Percentiles rank a stretch among this genome's conserved stretches.
phyloP scores from a whole-genome alignment of 1,140 invertebrate genomes.

The Acromyrmex charruanus region DNA sequence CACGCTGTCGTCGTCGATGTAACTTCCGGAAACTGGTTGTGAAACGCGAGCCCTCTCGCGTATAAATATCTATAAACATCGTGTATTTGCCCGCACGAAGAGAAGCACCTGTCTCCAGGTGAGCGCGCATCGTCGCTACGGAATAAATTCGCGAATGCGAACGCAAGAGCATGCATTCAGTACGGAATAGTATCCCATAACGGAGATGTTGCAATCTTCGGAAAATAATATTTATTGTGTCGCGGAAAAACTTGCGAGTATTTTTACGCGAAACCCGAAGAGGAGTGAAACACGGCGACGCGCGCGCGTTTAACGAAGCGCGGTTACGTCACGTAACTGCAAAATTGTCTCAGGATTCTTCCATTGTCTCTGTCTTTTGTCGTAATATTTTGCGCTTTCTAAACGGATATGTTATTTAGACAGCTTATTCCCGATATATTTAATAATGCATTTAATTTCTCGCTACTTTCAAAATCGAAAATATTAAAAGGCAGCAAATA shows the following conservation, averaged over 20 bases:
- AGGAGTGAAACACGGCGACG: neutral
- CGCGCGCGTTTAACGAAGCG: neutral
- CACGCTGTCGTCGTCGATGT: neutral
- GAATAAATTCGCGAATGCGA: conserved; percentile 42
- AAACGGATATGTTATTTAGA: neutral
- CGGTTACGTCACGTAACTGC: neutral
- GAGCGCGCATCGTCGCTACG: neutral
- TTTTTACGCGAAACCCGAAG: conserved; percentile 8
- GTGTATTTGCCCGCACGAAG: conserved; percentile 19
- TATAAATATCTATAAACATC: conserved; percentile 62
- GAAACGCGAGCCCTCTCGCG: conserved; percentile 34
- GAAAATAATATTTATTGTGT: conserved; percentile 59
- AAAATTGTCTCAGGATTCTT: neutral
- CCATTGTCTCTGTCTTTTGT: neutral
- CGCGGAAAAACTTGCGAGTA: neutral
- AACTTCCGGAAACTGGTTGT: conserved; percentile 42
- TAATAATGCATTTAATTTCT: neutral
- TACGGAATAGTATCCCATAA: conserved; percentile 52
- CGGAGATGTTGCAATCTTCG: conserved; percentile 52
- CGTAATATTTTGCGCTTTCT: neutral
- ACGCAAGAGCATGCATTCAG: neutral
- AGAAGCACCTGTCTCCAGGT: conserved; percentile 52
- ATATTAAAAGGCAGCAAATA: neutral
- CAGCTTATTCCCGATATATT: neutral
- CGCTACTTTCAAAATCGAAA: neutral